Evolutionary conservation across 2,888 invertebrate species (phyloP).

Genomic region (Drosophila nr. perissopoda): DNA sequence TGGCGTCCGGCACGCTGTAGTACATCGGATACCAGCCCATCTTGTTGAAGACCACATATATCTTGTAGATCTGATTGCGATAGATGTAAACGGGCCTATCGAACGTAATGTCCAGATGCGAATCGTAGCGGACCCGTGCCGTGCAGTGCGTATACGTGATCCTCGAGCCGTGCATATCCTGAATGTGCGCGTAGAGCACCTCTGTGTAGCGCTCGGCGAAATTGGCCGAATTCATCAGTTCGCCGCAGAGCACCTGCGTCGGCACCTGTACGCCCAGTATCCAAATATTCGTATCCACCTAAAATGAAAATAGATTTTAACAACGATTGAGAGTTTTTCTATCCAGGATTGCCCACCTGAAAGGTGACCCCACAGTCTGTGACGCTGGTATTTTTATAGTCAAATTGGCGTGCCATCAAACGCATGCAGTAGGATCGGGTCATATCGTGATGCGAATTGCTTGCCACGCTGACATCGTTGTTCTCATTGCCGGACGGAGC

Average conservation of each 20-base stretch:
- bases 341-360: slow-evolving; percentile 70
- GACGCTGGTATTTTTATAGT: slow-evolving; percentile 90
- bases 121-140: slow-evolving; percentile 90
- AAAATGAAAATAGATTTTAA: neutral
- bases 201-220: slow-evolving; percentile 88
- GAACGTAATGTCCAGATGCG: slow-evolving; percentile 91
- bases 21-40: slow-evolving; percentile 93
- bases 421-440: slow-evolving; percentile 90
- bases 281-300: slow-evolving; percentile 92
- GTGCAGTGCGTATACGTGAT: slow-evolving; percentile 94
- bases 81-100: slow-evolving; percentile 92
- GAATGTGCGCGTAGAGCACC: slow-evolving; percentile 92
- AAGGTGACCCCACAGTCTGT: slow-evolving; percentile 92
- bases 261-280: slow-evolving; percentile 88
- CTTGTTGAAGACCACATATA: slow-evolving; percentile 93
- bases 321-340: neutral
- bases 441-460: slow-evolving; percentile 83
- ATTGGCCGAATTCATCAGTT: slow-evolving; percentile 82
- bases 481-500: slow-evolving; percentile 22
- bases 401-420: slow-evolving; percentile 88
- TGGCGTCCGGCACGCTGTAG: slow-evolving; percentile 88
- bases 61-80: slow-evolving; percentile 89
- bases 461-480: slow-evolving; percentile 26
- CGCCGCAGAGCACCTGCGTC: slow-evolving; percentile 87
- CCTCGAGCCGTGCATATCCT: slow-evolving; percentile 92